phyloP scores from a whole-genome alignment of 2,797 vertebrate genomes.

The Urophycis tenuis region DNA sequence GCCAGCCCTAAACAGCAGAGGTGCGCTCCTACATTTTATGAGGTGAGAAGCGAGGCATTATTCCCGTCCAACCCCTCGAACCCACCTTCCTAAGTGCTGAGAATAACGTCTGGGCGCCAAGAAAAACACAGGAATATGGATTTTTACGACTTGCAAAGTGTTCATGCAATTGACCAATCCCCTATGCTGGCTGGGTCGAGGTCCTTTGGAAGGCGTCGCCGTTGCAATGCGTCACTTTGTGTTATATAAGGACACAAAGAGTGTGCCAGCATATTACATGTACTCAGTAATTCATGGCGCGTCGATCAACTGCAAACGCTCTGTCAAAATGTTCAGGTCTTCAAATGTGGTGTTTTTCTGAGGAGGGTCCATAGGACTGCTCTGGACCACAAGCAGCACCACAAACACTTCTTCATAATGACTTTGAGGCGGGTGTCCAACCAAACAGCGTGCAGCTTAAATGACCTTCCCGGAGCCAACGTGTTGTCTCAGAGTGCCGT shows the following conservation, averaged over 20 bases:
- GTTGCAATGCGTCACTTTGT: too few relatives aligned
- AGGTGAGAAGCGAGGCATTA: slow-evolving; percentile 66
- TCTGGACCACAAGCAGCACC: not conserved
- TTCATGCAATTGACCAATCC: slow-evolving; percentile 55
- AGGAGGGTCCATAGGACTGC: not conserved
- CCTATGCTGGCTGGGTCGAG: slow-evolving; percentile 40
- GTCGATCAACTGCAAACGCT: not conserved
- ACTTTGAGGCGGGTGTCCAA: not conserved
- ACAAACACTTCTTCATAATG: not conserved
- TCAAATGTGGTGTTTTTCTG: not conserved
- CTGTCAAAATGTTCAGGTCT: not conserved
- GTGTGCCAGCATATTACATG: not conserved
- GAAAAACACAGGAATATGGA: slow-evolving; percentile 53
- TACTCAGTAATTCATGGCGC: not conserved
- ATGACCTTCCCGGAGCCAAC: not conserved
- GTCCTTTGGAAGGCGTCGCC: slow-evolving; percentile 26
- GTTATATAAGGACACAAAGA: not conserved
- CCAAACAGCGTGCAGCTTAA: not conserved
- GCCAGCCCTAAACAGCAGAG: slow-evolving; percentile 30
- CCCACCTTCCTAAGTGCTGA: slow-evolving; percentile 34
- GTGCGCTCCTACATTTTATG: slow-evolving; percentile 58
- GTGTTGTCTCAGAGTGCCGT: not conserved
- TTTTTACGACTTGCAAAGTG: slow-evolving; percentile 67
- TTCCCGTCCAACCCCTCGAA: slow-evolving; percentile 40
- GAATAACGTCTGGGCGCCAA: slow-evolving; percentile 43